phyloP scores from a whole-genome alignment of 2,888 invertebrate species.

The Periphyllus acericola region DNA sequence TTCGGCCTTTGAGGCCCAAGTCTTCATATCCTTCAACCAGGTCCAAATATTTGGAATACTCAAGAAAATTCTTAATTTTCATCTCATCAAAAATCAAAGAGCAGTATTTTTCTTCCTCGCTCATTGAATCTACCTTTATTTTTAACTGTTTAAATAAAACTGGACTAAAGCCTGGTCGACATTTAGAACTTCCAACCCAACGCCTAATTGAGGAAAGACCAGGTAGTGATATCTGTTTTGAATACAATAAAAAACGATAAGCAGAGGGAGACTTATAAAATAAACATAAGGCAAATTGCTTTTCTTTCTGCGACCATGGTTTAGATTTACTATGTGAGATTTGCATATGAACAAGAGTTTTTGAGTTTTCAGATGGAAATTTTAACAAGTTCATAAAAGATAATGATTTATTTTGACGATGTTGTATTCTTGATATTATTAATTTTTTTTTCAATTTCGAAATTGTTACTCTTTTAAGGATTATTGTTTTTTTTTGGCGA shows the following conservation, averaged over 20 bases:
- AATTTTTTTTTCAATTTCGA: slow-evolving; percentile 16
- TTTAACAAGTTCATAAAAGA: background rate
- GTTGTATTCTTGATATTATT: background rate
- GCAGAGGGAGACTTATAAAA: too few relatives aligned
- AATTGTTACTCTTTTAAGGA: background rate
- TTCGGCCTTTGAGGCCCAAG: slow-evolving; percentile 43
- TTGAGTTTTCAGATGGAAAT: slow-evolving; percentile 3
- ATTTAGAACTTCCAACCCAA: slow-evolving; percentile 5
- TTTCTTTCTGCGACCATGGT: too few relatives aligned
- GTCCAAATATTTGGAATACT: too few relatives aligned
- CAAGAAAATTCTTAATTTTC: too few relatives aligned
- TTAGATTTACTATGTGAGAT: too few relatives aligned
- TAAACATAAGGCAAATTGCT: too few relatives aligned
- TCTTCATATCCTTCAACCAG: too few relatives aligned
- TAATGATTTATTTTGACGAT: slow-evolving; percentile 12
- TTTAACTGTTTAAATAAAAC: too few relatives aligned
- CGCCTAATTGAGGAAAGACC: background rate
- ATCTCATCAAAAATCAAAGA: slow-evolving; percentile 30
- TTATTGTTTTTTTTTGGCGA: too few relatives aligned
- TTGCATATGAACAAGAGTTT: too few relatives aligned
- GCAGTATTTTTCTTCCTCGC: background rate
- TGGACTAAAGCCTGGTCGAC: background rate
- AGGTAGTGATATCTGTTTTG: background rate
- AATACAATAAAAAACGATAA: slow-evolving; percentile 6
- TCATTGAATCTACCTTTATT: slow-evolving; percentile 17